Conservation (phyloP, 2,113 vertebrate genomes). For the Crotalus helleri region DNA sequence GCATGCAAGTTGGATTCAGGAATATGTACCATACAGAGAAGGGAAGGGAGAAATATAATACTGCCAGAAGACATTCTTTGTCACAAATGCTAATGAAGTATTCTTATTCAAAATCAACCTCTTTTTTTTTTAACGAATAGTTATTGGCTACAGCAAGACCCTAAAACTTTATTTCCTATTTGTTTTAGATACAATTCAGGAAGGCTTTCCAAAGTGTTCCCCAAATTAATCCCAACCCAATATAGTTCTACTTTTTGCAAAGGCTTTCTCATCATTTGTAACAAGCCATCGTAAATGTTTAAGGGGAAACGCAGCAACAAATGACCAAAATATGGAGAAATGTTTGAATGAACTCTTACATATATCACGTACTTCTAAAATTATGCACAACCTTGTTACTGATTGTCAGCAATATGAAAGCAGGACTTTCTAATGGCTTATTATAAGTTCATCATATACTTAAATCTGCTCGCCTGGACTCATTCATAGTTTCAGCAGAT, state of each 20-base stretch:
- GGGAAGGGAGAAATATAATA: background rate
- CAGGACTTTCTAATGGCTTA: background rate
- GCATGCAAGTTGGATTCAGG: background rate
- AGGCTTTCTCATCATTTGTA: background rate
- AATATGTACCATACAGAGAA: background rate
- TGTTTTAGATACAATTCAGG: background rate
- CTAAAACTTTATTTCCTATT: background rate
- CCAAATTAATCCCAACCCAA: background rate
- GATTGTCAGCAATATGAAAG: background rate
- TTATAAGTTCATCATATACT: background rate
- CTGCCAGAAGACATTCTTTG: background rate
- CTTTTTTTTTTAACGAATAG: background rate
- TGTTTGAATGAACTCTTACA: background rate
- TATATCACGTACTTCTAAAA: background rate
- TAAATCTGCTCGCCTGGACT: background rate
- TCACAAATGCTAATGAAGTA: background rate
- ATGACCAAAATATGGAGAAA: background rate
- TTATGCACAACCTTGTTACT: background rate
- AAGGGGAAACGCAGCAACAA: background rate
- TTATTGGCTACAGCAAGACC: background rate
- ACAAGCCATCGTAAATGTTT: background rate
- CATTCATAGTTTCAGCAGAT: background rate
- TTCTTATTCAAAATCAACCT: background rate
- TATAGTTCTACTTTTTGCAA: background rate
- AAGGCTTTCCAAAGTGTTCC: background rate